These are phyloP conservation scores for Sarotherodon lohbergeri DNA, from an alignment of 2,113 vertebrate genomes.

Conservation along the genomic window DNA sequence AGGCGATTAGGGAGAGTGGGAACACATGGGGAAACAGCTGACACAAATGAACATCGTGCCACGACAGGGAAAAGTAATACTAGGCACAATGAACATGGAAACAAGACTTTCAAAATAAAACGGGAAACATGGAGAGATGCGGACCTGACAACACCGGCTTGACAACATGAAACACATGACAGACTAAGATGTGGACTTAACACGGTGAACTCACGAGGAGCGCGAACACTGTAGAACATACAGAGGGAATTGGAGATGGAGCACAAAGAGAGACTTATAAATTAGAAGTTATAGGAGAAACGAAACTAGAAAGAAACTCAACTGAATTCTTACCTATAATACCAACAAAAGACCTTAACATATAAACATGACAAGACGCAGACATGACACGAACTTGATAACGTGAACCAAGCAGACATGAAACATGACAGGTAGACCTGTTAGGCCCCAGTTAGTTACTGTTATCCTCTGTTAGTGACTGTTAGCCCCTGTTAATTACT, in stretches of 20 bases:
- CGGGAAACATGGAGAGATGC: not conserved
- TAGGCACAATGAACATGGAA: not conserved
- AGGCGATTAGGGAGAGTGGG: not conserved
- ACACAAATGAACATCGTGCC: not conserved
- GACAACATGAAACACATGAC: not conserved
- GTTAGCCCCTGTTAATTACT: not conserved
- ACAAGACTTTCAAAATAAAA: not conserved
- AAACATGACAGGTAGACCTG: not conserved
- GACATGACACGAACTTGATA: not conserved
- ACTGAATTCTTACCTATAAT: not conserved
- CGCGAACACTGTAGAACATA: accelerated
- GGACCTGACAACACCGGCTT: not conserved
- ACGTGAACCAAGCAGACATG: not conserved
- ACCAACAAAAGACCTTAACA: not conserved
- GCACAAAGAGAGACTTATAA: not conserved
- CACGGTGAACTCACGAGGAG: not conserved
- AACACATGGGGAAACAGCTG: not conserved
- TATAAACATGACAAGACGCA: not conserved
- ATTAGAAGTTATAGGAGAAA: not conserved
- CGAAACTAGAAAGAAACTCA: not conserved
- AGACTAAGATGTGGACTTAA: not conserved
- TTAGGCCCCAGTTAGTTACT: not conserved
- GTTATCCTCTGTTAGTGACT: not conserved
- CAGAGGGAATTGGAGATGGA: not conserved
- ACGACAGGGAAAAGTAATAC: not conserved